A percentile compares a stretch with the other conserved stretches of the same genome.
phyloP scores from a whole-genome alignment of 2,113 vertebrate species.

The Heterotilapia buettikoferi region DNA sequence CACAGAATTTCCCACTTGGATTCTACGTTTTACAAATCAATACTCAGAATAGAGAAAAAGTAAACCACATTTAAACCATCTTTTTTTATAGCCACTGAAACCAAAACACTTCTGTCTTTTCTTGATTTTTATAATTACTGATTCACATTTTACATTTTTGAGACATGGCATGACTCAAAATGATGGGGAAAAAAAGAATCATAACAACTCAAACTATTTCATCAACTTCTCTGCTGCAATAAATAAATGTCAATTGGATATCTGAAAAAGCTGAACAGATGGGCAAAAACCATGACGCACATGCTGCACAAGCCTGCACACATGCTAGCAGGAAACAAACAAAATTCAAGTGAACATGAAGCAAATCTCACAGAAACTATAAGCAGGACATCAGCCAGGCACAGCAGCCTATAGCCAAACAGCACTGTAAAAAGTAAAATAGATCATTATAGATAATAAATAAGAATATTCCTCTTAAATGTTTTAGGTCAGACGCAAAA shows the following conservation, averaged over 20 bases:
- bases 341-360: fast-evolving
- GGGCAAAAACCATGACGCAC: background rate
- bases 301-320: background rate
- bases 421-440: fast-evolving
- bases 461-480: background rate
- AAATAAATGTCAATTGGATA: background rate
- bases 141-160: background rate
- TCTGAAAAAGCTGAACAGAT: background rate
- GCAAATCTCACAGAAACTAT: background rate
- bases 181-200: background rate
- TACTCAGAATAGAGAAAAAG: fast-evolving
- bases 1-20: background rate
- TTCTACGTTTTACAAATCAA: background rate
- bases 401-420: background rate
- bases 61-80: background rate
- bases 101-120: background rate
- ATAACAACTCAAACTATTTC: background rate
- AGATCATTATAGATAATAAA: background rate
- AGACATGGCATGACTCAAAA: background rate
- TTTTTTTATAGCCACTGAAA: background rate
- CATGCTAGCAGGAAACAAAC: background rate
- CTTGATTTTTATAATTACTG: background rate
- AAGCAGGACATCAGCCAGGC: background rate
- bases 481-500: fast-evolving
- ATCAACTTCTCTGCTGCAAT: background rate